A percentile compares a stretch with the other conserved stretches of the same genome.
These are phyloP conservation scores for Nomada hirtipes DNA, from an alignment of 2,888 invertebrate species.

Conservation along the genomic window DNA sequence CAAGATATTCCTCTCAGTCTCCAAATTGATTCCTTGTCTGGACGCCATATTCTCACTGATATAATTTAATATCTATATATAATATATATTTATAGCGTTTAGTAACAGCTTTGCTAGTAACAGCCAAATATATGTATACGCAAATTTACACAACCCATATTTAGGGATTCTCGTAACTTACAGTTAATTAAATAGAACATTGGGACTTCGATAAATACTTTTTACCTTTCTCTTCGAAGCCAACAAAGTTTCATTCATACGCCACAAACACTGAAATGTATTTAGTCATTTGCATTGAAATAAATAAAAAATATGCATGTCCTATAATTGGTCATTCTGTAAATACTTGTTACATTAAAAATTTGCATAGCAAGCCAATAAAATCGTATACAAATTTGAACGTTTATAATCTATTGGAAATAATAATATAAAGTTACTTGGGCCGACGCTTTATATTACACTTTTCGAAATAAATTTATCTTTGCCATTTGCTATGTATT, in stretches of 20 bases:
- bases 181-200: conserved; percentile 15
- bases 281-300: conserved; percentile 44
- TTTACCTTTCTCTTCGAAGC: background rate
- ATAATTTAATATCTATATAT: conserved; percentile 57
- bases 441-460: too few relatives aligned
- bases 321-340: too few relatives aligned
- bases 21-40: conserved; percentile 76
- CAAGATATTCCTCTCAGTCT: conserved; percentile 82
- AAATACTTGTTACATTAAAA: too few relatives aligned
- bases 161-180: conserved; percentile 15
- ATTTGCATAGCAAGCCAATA: too few relatives aligned
- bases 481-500: too few relatives aligned
- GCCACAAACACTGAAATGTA: conserved; percentile 10
- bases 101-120: conserved; percentile 42
- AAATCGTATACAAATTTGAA: too few relatives aligned
- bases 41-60: conserved; percentile 73
- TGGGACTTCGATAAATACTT: background rate
- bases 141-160: conserved; percentile 62
- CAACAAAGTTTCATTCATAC: background rate
- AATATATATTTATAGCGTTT: conserved; percentile 8
- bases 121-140: conserved; percentile 62
- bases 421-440: too few relatives aligned
- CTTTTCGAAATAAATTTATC: too few relatives aligned
- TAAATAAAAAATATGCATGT: background rate
- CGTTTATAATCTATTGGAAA: too few relatives aligned